phyloP scores from a whole-genome alignment of 2,113 vertebrate genomes.

The Crotalus horridus region DNA sequence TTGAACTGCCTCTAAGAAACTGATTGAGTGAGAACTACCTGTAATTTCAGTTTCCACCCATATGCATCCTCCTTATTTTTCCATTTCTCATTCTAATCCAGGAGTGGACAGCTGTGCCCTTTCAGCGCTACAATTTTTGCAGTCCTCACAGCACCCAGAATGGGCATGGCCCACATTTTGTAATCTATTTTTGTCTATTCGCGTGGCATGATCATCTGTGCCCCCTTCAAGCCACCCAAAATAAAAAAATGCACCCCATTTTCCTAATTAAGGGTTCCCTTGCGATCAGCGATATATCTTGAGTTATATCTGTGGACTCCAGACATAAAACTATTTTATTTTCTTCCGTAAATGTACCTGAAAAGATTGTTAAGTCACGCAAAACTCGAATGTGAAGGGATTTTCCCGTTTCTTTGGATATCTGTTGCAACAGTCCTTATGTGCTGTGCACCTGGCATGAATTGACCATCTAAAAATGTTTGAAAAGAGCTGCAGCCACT shows the following conservation, averaged over 20 bases:
- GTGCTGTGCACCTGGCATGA: background rate
- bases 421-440: background rate
- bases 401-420: background rate
- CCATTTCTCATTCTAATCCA: background rate
- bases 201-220: background rate
- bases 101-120: background rate
- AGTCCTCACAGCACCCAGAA: background rate
- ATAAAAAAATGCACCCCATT: background rate
- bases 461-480: background rate
- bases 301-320: background rate
- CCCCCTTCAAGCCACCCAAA: background rate
- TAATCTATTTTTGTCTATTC: background rate
- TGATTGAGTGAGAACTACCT: background rate
- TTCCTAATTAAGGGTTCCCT: background rate
- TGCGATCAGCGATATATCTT: background rate
- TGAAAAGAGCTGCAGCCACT: background rate
- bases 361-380: background rate
- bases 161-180: background rate
- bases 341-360: background rate
- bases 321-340: background rate
- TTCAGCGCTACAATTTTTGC: background rate
- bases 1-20: background rate
- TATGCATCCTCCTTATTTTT: background rate
- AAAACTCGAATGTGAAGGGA: background rate
- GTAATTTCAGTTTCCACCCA: background rate